Conservation (phyloP, 2,797 vertebrate genomes). For the Rhincodon typus region DNA sequence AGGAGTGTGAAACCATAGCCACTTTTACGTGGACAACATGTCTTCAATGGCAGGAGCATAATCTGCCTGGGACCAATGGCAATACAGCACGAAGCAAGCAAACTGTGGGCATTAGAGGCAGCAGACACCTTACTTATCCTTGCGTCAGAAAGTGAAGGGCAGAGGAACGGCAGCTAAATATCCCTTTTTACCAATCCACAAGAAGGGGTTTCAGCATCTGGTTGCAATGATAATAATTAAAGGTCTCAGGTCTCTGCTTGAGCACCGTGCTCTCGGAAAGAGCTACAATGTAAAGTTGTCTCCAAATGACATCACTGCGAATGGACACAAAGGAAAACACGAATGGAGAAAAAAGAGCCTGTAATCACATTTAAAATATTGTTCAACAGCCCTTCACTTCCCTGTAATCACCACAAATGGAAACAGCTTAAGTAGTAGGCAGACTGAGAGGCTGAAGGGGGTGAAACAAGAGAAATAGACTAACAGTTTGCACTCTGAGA, state of each 20-base stretch:
- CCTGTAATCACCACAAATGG: constrained; percentile 1
- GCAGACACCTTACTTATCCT: background rate
- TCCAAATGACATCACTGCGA: background rate
- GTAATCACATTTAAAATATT: background rate
- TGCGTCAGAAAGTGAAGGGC: background rate
- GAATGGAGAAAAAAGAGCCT: background rate
- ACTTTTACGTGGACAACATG: background rate
- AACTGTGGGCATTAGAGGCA: background rate
- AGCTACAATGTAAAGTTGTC: background rate
- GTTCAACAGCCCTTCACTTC: background rate
- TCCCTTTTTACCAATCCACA: background rate
- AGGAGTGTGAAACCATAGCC: background rate
- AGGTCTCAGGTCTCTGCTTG: background rate
- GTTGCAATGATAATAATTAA: background rate
- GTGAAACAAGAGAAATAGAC: background rate
- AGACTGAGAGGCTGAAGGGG: background rate
- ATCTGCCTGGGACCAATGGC: background rate
- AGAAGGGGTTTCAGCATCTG: background rate
- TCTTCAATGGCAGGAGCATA: background rate
- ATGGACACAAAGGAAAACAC: background rate
- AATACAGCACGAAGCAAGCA: background rate
- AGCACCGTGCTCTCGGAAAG: background rate
- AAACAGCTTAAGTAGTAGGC: background rate
- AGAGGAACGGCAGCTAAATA: no score
- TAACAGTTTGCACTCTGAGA: background rate